Conservation (phyloP, 1,140 invertebrate species). For the Maniola jurtina region DNA sequence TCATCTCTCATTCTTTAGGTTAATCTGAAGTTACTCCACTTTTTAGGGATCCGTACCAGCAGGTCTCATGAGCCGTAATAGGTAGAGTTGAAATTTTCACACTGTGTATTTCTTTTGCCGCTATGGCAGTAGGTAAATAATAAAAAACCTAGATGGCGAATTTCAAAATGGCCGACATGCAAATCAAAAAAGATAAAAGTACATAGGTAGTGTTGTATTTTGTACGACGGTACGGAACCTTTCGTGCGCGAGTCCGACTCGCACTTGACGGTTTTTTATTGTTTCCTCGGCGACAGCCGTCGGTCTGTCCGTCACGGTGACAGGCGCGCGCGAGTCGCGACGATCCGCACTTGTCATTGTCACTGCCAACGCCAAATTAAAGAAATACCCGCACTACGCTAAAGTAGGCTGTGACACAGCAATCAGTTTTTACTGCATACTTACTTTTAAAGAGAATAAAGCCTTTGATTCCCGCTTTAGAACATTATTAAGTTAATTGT, state of each 20-base stretch:
- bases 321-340: constrained; percentile 53
- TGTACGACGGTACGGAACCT: too few relatives aligned
- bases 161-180: too few relatives aligned
- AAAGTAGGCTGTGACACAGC: constrained; percentile 47
- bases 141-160: too few relatives aligned
- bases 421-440: constrained; percentile 44
- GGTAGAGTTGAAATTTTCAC: too few relatives aligned
- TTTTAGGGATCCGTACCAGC: too few relatives aligned
- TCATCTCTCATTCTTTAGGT: constrained; percentile 37
- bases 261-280: constrained; percentile 31
- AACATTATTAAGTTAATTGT: constrained; percentile 27
- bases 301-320: constrained; percentile 56
- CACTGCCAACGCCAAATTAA: constrained; percentile 67
- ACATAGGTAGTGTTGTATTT: too few relatives aligned
- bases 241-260: background rate
- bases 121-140: too few relatives aligned
- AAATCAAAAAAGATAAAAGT: too few relatives aligned
- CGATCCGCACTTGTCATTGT: constrained; percentile 62
- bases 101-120: too few relatives aligned
- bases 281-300: constrained; percentile 43
- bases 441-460: constrained; percentile 32
- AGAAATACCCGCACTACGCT: constrained; percentile 49
- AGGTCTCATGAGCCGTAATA: too few relatives aligned
- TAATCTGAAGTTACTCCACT: background rate
- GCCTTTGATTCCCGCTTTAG: constrained; percentile 20